Base-by-base conservation (phyloP, 2,888 invertebrate genomes). In the Iphiclides podalirius region DNA sequence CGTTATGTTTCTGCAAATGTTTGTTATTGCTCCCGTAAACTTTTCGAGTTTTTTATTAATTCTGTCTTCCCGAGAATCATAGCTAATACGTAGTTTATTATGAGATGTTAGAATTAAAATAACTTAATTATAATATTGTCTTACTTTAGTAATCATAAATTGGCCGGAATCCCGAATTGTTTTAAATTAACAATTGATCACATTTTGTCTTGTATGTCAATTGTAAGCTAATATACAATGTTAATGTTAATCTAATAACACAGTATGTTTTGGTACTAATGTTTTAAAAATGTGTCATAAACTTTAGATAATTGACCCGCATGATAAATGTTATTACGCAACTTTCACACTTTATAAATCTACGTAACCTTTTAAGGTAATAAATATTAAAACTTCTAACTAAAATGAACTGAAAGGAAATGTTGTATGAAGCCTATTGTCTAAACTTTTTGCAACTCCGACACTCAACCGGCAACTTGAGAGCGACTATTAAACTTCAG, bases 401-500 rank as follows among this genome's bases (percentile, higher is more conserved):
- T 53, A 58, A 61, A 68, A 67, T 66, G 60, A 64, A 63, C 57
- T 58, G 57, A 61, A 58, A 63, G 61, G 61, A 63, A 64, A 57
- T 52, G 57, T 64, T 64, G 61, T 62, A 65, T 62, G 59, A 55
- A 56, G 66, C 61, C 63, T 66, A 70, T 70, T 70, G 70, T 72
- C 63, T 60, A 72, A 49, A 73, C 70, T 73, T 75, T 63, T 65
- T 57, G 67, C 60, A 66, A 70, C 70, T 63, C 62, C 57, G 58
- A 63, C 71, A 67, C 60, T 68, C 65, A 61, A 55, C 58, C 61
- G 58, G 59, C 9, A 61, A 63, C 75, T 78, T 72, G 63, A 64
- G 63, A 72, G 66, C 67, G 73, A 76, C 79, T 74, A 78, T 79
- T 75, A 78, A 81, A 78, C 72, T 79, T 75, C 64, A 63, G 62